phyloP scores from a whole-genome alignment of 53 echinoderm and acorn worm genomes.

The Temnopleurus reevesii region DNA sequence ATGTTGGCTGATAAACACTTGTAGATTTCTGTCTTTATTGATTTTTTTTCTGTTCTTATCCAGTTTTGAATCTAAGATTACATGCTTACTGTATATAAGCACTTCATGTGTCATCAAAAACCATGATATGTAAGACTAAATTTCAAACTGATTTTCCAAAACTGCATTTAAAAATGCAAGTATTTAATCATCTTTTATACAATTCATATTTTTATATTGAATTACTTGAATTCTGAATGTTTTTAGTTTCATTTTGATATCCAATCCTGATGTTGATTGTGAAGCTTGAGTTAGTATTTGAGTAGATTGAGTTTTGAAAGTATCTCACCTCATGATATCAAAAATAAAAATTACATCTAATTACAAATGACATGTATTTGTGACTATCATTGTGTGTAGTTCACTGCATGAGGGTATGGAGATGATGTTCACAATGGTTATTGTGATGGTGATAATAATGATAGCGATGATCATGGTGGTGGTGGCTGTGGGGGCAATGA shows the following conservation, averaged over 20 bases:
- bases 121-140: conserved; percentile 8
- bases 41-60: too few species aligned
- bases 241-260: neutral
- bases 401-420: too few species aligned
- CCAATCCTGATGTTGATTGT: neutral
- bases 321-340: neutral
- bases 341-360: neutral
- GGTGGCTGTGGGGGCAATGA: too few species aligned
- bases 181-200: neutral
- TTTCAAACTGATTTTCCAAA: neutral
- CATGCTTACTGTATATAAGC: neutral
- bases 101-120: neutral
- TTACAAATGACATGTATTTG: neutral
- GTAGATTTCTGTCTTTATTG: too few species aligned
- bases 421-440: too few species aligned
- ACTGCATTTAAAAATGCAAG: neutral
- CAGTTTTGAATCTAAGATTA: neutral
- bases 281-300: neutral
- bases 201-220: conserved; percentile 10
- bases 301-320: neutral
- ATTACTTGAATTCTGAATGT: neutral
- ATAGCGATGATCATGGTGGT: too few species aligned
- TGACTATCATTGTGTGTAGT: neutral
- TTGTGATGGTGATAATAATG: too few species aligned
- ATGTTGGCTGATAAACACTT: too few species aligned